phyloP scores from a whole-genome alignment of 1,140 invertebrate genomes.

The Octopus sinensis region DNA sequence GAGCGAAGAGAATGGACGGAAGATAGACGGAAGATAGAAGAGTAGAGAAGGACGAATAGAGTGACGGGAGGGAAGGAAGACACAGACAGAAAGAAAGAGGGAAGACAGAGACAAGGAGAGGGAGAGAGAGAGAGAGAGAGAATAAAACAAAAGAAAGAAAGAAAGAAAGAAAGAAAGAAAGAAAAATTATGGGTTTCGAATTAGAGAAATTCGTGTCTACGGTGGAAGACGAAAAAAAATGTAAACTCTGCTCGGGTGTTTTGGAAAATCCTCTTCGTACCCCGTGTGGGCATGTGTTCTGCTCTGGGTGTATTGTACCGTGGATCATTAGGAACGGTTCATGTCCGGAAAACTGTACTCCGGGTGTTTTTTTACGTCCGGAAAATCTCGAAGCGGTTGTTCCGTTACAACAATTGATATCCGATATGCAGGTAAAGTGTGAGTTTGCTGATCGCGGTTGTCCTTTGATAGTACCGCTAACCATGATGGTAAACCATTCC shows the following conservation, averaged over 20 bases:
- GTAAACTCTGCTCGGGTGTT: conserved; percentile 36
- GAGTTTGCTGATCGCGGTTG: conserved; percentile 34
- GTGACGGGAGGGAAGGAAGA: no score
- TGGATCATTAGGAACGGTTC: conserved; percentile 36
- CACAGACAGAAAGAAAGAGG: no score
- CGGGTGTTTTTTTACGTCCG: neutral
- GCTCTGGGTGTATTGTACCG: conserved; percentile 40
- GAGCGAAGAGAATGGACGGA: no score
- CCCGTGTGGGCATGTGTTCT: conserved; percentile 40
- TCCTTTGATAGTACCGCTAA: conserved; percentile 27
- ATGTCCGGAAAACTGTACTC: conserved; percentile 35
- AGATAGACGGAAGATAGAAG: no score
- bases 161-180: no score
- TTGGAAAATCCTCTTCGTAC: conserved; percentile 41
- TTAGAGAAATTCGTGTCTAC: conserved; percentile 36
- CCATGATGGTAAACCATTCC: conserved; percentile 29
- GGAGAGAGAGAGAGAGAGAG: no score
- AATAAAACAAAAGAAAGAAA: no score
- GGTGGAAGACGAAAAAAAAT: conserved; percentile 36
- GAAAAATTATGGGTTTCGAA: conserved; percentile 37
- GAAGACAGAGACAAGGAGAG: no score
- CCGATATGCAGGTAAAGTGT: conserved; percentile 37
- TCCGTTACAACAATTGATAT: conserved; percentile 32
- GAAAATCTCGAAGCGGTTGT: conserved; percentile 34
- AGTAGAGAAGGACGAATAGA: no score